Conservation (phyloP, 2,113 vertebrate species). For the Anas platyrhynchos region DNA sequence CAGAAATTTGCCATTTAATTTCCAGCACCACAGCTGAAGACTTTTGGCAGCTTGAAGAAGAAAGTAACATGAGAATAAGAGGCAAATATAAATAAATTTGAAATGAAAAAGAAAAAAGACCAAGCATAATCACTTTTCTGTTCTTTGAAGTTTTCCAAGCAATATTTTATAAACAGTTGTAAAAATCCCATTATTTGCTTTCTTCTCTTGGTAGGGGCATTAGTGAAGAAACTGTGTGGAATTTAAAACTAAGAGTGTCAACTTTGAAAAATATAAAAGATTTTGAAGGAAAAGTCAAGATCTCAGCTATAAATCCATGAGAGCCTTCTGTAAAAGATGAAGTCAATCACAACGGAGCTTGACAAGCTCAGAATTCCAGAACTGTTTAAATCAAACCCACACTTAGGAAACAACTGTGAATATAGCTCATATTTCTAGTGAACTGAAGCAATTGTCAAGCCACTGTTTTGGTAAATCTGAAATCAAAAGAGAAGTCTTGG, state of each 20-base stretch:
- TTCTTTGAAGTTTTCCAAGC: background rate
- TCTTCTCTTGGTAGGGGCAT: background rate
- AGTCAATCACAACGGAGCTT: slow-evolving; percentile 16
- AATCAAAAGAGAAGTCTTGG: slow-evolving; percentile 28
- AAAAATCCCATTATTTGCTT: background rate
- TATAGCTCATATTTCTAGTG: background rate
- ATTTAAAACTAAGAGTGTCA: background rate
- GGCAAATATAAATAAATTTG: slow-evolving; percentile 13
- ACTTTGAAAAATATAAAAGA: background rate
- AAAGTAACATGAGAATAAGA: background rate
- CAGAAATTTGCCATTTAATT: slow-evolving; percentile 40
- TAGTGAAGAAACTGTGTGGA: background rate
- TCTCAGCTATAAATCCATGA: slow-evolving; percentile 12
- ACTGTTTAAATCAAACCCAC: slow-evolving; percentile 13
- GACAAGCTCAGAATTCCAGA: slow-evolving; percentile 30
- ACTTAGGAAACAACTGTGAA: slow-evolving; percentile 3
- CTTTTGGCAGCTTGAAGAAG: slow-evolving; percentile 2
- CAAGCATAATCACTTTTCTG: background rate
- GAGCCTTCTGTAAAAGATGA: slow-evolving; percentile 10
- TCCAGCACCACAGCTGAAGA: background rate
- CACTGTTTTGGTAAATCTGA: slow-evolving; percentile 1
- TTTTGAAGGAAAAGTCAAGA: slow-evolving; percentile 16
- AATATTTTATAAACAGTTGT: background rate
- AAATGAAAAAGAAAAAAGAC: background rate
- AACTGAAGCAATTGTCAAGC: slow-evolving; percentile 13